phyloP scores from a whole-genome alignment of 2,113 vertebrate genomes.

The Amblyornis subalaris region DNA sequence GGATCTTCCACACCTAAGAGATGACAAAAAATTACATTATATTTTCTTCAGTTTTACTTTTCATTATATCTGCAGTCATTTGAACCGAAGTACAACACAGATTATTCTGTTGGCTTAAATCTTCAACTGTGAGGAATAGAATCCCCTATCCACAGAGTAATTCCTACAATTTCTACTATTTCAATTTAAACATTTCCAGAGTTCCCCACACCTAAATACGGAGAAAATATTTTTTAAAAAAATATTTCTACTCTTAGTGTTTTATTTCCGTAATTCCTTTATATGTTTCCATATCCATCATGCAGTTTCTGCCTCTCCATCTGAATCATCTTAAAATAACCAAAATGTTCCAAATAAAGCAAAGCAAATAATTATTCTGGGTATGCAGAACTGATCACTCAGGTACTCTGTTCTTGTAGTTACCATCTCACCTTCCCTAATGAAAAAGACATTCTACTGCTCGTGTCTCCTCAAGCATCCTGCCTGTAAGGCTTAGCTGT shows the following conservation, averaged over 20 bases:
- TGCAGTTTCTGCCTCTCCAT: background rate
- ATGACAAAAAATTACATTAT: background rate
- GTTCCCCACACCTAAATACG: background rate
- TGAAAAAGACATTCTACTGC: background rate
- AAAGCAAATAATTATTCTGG: background rate
- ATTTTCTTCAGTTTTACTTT: background rate
- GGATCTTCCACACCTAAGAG: background rate
- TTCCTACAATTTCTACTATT: background rate
- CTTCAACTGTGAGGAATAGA: background rate
- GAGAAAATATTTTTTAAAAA: background rate
- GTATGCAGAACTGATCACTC: background rate
- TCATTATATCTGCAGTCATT: background rate
- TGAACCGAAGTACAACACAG: background rate
- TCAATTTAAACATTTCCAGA: background rate
- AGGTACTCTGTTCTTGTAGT: background rate
- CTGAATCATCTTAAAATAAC: background rate
- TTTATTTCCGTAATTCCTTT: background rate
- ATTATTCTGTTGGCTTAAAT: background rate
- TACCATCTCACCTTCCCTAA: background rate
- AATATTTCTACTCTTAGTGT: background rate
- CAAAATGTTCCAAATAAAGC: background rate
- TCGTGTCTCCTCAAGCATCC: background rate
- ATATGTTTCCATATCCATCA: background rate
- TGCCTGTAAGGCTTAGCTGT: background rate
- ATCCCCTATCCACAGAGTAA: background rate